Base-by-base conservation (phyloP, 2,888 invertebrate genomes). In the Gastrophysa polygoni region DNA sequence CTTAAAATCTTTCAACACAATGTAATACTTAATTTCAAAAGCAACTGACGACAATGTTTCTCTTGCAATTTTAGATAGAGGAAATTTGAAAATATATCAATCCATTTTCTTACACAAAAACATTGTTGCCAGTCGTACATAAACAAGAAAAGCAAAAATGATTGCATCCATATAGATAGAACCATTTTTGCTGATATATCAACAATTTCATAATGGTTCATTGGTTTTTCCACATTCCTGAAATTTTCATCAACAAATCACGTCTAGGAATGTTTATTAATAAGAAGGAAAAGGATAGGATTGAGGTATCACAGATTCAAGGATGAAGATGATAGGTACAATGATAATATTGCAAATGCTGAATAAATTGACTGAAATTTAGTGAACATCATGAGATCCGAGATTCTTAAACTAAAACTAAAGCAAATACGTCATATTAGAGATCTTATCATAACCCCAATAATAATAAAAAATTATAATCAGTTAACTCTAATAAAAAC, bases 321-420 rank as follows among this genome's bases (percentile, higher is more conserved):
- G 75, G 74, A 75, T 75, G 73, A 73, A 73, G 73, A 73, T 73
- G 72, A 64, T 24, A 60, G 49, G 50, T 59, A 59, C 43, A 21
- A 66, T 18, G 56, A 64, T 57, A 62, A 56, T 63, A 65, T 67
- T 62, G 63, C 62, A 60, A 72, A 72, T 71, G 70, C 68, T 66
- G 47, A 59, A 61, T 61, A 68, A 68, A 64, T 73, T 50, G 61
- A 65, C 61, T 66, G 58, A 66, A 65, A 72, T 64, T 66, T 66
- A 71, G 73, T 73, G 71, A 74, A 76, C 73, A 72, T 59, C 68
- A 68, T 75, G 77, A 77, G 77, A 77, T 77, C 77, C 64, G 70
- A 74, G 73, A 75, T 74, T 75, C 71, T 69, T 70, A 69, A 59
- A 57, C 61, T 61, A 64, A 61, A 72, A 68, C 65, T 57, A 69